Evolutionary conservation across 53 echinoderm and acorn worm genomes (phyloP).

Genomic region (Temnopleurus reevesii): DNA sequence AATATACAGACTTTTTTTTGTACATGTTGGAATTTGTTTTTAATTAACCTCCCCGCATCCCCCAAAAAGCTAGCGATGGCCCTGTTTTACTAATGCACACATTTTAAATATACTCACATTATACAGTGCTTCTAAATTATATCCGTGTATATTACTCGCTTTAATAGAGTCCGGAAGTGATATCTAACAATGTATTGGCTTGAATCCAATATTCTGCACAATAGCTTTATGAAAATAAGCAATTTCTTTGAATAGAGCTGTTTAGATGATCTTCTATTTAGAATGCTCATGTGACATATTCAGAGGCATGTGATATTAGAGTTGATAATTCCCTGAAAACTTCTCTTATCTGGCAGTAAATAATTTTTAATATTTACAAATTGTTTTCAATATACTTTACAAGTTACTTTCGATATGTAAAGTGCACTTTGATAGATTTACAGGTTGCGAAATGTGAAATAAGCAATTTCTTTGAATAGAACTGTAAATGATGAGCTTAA

Average conservation of each 20-base stretch:
- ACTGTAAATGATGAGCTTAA: no score
- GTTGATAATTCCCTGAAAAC: neutral
- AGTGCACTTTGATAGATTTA: no score
- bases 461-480: no score
- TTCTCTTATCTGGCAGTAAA: neutral
- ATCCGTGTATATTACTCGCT: no score
- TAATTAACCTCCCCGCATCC: no score
- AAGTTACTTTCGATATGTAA: neutral
- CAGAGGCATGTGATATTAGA: neutral
- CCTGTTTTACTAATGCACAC: no score
- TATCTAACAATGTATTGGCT: neutral
- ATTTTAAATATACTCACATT: no score
- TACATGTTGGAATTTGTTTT: no score
- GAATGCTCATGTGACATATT: neutral
- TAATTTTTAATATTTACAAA: neutral
- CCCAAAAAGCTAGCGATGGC: no score
- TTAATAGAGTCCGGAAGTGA: neutral
- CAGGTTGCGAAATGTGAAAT: no score
- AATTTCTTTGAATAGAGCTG: neutral
- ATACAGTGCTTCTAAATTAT: no score
- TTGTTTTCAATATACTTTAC: neutral
- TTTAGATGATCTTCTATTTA: neutral
- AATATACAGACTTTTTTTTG: no score
- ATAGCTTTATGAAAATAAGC: neutral
- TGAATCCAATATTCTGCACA: neutral